Conservation (phyloP, 2,888 invertebrate species). For the Aspidiotus destructor region DNA sequence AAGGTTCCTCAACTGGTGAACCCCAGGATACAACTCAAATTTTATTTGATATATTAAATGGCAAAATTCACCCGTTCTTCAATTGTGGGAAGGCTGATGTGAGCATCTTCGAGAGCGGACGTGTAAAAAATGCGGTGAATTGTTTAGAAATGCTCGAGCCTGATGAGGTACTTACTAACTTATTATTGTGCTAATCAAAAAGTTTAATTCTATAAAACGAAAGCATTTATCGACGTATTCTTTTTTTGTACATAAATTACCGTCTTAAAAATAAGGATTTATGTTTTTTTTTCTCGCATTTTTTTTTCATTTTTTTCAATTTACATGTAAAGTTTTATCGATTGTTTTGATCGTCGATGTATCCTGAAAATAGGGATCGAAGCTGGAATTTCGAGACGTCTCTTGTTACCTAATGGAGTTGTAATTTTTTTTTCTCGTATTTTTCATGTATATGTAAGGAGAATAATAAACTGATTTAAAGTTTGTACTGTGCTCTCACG, state of each 20-base stretch:
- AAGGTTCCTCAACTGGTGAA: no score
- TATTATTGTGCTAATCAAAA: no score
- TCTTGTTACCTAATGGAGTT: background rate
- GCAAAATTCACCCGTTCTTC: no score
- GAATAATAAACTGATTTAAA: background rate
- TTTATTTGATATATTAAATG: no score
- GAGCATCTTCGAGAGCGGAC: no score
- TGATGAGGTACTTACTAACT: no score
- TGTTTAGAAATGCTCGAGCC: no score
- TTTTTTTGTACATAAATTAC: background rate
- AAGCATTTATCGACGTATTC: background rate
- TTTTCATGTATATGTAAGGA: background rate
- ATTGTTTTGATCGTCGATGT: constrained; percentile 1
- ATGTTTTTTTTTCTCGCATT: background rate
- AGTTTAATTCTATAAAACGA: no score
- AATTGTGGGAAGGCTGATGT: no score
- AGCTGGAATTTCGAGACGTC: background rate
- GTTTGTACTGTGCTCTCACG: background rate
- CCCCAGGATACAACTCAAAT: no score
- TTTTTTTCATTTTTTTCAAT: background rate
- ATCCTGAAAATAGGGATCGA: background rate
- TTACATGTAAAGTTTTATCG: constrained; percentile 1
- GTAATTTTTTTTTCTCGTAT: background rate
- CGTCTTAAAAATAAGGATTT: background rate
- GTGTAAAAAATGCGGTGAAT: no score